phyloP scores from a whole-genome alignment of 2,888 invertebrate genomes.

The Trissolcus japonicus region DNA sequence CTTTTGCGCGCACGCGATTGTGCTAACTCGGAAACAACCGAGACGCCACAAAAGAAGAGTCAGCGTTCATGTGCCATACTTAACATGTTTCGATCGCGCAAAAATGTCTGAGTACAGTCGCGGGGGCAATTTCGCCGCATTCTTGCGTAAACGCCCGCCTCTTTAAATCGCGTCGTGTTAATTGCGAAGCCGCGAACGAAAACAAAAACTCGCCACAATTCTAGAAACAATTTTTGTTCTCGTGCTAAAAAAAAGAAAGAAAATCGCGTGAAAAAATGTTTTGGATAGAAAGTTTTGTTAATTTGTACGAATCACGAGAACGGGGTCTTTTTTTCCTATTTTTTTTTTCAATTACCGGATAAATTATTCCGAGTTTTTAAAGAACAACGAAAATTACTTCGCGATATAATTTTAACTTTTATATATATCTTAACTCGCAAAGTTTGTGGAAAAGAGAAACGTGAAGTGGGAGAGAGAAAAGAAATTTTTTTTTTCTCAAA shows the following conservation, averaged over 20 bases:
- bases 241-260: too few relatives aligned
- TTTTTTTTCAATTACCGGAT: too few relatives aligned
- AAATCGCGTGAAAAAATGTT: too few relatives aligned
- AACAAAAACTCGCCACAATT: too few relatives aligned
- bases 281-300: too few relatives aligned
- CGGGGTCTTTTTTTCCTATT: too few relatives aligned
- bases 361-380: not conserved
- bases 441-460: constrained; percentile 2
- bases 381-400: not conserved
- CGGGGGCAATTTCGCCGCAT: constrained; percentile 34
- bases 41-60: constrained; percentile 25
- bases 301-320: too few relatives aligned
- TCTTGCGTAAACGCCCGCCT: constrained; percentile 33
- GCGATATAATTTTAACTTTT: constrained; percentile 2
- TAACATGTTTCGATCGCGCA: constrained; percentile 35
- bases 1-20: constrained; percentile 41
- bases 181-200: too few relatives aligned
- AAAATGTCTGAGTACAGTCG: constrained; percentile 32
- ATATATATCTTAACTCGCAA: constrained; percentile 2
- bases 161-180: not conserved
- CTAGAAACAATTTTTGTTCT: too few relatives aligned
- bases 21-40: constrained; percentile 41
- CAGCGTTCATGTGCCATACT: constrained; percentile 27
- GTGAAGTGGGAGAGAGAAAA: constrained; percentile 8
- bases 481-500: constrained; percentile 6